Conservation (phyloP, 1,140 invertebrate species). For the Brachionus asplanchnoidis region DNA sequence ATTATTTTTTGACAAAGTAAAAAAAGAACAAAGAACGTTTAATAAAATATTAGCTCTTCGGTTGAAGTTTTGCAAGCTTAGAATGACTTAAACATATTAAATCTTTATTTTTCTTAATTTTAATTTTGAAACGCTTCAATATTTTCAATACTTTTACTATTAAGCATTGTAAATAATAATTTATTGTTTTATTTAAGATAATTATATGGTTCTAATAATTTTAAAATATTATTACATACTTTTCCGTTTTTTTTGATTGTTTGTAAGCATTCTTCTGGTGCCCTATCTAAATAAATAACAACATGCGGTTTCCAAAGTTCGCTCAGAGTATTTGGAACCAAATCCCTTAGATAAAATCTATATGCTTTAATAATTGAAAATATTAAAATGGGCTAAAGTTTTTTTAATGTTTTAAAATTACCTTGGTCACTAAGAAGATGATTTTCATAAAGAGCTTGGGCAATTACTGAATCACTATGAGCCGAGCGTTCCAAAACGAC, state of each 20-base stretch:
- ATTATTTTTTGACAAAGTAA: no score
- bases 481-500: constrained; percentile 25
- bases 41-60: no score
- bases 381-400: background rate
- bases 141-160: no score
- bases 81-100: no score
- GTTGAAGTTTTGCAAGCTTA: no score
- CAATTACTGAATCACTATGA: constrained; percentile 19
- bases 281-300: constrained; percentile 25
- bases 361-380: constrained; percentile 15
- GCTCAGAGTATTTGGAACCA: constrained; percentile 28
- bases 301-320: constrained; percentile 41
- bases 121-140: no score
- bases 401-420: background rate
- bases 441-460: constrained; percentile 30
- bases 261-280: constrained; percentile 33
- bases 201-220: background rate
- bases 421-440: constrained; percentile 1
- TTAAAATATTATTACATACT: background rate
- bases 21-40: no score
- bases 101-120: no score
- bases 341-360: constrained; percentile 38
- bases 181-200: background rate
- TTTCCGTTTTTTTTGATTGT: constrained; percentile 31
- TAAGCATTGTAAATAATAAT: no score